Evolutionary conservation across 2,797 vertebrate species (phyloP).

Genomic region (Hydrophis major): DNA sequence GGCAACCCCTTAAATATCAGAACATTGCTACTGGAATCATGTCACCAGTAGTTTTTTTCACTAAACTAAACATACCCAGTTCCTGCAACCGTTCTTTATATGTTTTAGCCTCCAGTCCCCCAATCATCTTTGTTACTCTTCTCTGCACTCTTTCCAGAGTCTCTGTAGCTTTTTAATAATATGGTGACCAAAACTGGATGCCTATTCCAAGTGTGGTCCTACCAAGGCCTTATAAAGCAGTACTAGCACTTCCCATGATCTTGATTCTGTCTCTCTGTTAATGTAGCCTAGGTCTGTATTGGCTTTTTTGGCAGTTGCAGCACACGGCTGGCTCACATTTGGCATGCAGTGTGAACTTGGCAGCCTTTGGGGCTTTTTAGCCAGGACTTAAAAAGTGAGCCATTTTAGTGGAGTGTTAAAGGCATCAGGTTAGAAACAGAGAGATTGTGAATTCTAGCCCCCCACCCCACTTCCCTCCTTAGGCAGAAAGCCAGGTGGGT

Average conservation of each 20-base stretch:
- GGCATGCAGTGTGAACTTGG: not conserved
- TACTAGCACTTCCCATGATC: not conserved
- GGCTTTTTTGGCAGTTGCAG: not conserved
- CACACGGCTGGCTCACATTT: not conserved
- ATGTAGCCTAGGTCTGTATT: not conserved
- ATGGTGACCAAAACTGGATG: not conserved
- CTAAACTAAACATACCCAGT: not conserved
- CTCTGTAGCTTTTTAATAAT: not conserved
- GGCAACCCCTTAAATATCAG: not conserved
- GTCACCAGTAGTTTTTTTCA: not conserved
- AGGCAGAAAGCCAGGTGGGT: too few species aligned
- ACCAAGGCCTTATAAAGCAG: not conserved
- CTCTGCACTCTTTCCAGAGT: not conserved
- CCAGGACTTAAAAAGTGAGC: not conserved
- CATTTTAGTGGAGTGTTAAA: not conserved
- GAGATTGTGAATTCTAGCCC: not conserved
- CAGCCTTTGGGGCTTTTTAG: not conserved
- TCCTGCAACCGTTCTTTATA: not conserved
- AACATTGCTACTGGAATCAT: not conserved
- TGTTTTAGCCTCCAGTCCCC: not conserved
- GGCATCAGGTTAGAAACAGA: not conserved
- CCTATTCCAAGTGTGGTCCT: not conserved
- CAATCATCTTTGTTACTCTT: not conserved
- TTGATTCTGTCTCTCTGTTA: not conserved
- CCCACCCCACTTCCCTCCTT: rapidly evolving